Conservation (phyloP, 1,140 invertebrate species). For the Oryctes rhinoceros region DNA sequence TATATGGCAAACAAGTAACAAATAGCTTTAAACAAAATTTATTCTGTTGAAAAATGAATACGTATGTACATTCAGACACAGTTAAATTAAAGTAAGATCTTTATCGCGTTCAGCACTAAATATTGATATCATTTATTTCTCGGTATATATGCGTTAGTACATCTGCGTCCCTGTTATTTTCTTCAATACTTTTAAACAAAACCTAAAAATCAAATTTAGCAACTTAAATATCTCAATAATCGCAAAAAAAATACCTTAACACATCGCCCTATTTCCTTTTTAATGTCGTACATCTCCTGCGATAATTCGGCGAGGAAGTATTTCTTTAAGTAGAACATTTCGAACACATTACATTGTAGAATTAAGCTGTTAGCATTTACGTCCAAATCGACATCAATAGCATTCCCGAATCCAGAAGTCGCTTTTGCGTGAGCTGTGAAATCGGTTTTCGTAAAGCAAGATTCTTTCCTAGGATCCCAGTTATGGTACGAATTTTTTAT, state of each 20-base stretch:
- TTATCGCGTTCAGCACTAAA: neutral
- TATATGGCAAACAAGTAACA: too few relatives aligned
- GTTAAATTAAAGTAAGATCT: too few relatives aligned
- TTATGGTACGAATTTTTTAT: conserved; percentile 30
- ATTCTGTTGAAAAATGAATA: too few relatives aligned
- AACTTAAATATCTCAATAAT: neutral
- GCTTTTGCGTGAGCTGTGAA: neutral
- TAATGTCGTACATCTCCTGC: neutral
- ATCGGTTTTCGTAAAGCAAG: conserved; percentile 2
- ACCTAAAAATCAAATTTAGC: neutral
- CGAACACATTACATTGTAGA: neutral
- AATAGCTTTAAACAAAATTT: too few relatives aligned
- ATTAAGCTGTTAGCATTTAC: neutral
- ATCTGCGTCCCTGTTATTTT: neutral
- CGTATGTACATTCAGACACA: too few relatives aligned
- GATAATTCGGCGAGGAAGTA: neutral
- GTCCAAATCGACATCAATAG: neutral
- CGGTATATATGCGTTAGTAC: neutral
- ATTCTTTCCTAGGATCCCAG: conserved; percentile 12
- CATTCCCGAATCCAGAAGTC: neutral
- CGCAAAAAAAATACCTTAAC: neutral
- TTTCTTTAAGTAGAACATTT: neutral
- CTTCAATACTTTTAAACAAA: neutral
- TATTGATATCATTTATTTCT: neutral
- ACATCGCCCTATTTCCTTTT: neutral